A percentile compares a stretch with the other conserved stretches of the same genome.
phyloP scores from a whole-genome alignment of 2,888 invertebrate genomes.

The Prosopocoilus inquinatus region DNA sequence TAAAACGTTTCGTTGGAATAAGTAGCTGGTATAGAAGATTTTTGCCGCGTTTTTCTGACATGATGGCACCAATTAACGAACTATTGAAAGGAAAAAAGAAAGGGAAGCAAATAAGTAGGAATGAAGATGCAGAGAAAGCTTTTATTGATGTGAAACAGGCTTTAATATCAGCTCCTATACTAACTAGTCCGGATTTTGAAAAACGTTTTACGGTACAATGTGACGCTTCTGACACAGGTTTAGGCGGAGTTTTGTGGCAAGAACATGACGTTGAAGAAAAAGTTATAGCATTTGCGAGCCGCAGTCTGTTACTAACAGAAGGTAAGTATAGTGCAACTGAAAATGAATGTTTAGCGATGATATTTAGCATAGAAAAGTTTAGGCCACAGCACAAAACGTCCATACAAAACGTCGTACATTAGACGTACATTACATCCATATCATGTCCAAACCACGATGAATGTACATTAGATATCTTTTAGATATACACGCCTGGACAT shows the following conservation, averaged over 20 bases:
- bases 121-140: constrained; percentile 27
- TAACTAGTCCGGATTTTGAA: constrained; percentile 30
- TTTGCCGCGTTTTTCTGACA: no score
- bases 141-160: constrained; percentile 28
- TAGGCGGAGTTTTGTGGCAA: constrained; percentile 30
- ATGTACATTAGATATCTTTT: no score
- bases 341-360: constrained; percentile 19
- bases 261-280: constrained; percentile 20
- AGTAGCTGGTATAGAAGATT: no score
- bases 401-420: no score
- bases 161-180: constrained; percentile 29
- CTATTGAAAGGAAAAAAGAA: no score
- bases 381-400: constrained; percentile 26
- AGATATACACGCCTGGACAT: no score
- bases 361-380: constrained; percentile 22
- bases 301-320: no score
- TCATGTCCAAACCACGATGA: no score
- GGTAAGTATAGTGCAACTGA: no score
- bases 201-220: constrained; percentile 31
- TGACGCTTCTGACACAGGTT: constrained; percentile 30
- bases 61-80: no score
- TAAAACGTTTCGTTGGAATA: constrained; percentile 35
- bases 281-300: constrained; percentile 22
- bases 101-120: no score
- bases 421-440: no score